Evolutionary conservation across 2,888 invertebrate species (phyloP).

Genomic region (Phalera bucephala): DNA sequence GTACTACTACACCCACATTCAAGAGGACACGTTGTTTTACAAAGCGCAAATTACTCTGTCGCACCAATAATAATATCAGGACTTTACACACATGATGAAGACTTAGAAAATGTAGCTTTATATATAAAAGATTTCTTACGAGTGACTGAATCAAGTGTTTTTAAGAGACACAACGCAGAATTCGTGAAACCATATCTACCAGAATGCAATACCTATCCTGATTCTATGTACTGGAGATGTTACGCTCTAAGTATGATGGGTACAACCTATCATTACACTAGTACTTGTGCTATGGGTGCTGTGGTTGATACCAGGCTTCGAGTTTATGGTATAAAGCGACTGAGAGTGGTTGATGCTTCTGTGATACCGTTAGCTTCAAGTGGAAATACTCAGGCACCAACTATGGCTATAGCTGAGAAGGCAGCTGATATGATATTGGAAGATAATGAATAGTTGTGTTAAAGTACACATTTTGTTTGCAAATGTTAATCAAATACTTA

Average conservation of each 20-base stretch:
- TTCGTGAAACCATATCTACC: conserved; percentile 31
- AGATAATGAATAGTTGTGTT: conserved; percentile 5
- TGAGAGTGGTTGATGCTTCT: conserved; percentile 85
- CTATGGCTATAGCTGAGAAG: conserved; percentile 84
- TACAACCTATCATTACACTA: conserved; percentile 14
- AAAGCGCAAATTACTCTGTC: conserved; percentile 73
- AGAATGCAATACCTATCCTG: conserved; percentile 11
- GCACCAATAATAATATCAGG: conserved; percentile 83
- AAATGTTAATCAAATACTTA: too few relatives aligned
- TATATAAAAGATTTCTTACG: conserved; percentile 49
- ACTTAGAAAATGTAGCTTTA: conserved; percentile 60
- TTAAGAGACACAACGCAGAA: conserved; percentile 48
- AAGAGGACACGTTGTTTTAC: conserved; percentile 76
- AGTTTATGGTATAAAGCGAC: conserved; percentile 75
- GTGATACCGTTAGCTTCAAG: conserved; percentile 83
- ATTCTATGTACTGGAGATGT: conserved; percentile 18
- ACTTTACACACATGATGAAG: conserved; percentile 75
- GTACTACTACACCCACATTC: conserved; percentile 64
- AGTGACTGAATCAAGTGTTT: conserved; percentile 58
- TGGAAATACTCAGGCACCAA: conserved; percentile 82
- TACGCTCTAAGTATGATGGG: conserved; percentile 14
- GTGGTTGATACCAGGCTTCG: conserved; percentile 28
- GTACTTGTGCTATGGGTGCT: conserved; percentile 28
- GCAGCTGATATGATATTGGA: conserved; percentile 44
- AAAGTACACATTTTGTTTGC: too few relatives aligned